A percentile compares a stretch with the other conserved stretches of the same genome.
phyloP scores from a whole-genome alignment of 2,113 vertebrate species.

The Petrocephalus zakoni region DNA sequence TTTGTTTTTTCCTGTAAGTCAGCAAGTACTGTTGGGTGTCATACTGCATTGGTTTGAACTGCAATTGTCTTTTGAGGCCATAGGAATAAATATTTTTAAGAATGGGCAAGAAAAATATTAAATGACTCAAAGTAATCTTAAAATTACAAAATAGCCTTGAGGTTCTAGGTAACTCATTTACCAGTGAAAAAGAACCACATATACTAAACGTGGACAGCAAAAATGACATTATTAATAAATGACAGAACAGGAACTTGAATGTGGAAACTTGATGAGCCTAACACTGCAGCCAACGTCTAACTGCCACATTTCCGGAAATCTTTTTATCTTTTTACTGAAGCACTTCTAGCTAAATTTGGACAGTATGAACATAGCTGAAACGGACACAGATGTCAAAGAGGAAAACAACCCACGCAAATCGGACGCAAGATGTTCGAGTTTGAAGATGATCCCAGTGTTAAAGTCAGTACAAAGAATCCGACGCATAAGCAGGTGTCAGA shows the following conservation, averaged over 20 bases:
- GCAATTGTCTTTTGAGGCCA: constrained; percentile 17
- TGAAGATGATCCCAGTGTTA: neutral
- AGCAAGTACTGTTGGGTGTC: neutral
- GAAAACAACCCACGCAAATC: neutral
- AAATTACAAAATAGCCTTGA: neutral
- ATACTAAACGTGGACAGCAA: neutral
- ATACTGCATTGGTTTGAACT: constrained; percentile 19
- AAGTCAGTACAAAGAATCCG: neutral
- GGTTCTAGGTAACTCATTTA: neutral
- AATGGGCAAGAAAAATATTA: neutral
- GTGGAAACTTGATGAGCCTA: neutral
- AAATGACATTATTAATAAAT: neutral
- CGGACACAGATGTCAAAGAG: neutral
- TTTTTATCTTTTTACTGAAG: neutral
- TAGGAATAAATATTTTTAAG: constrained; percentile 18
- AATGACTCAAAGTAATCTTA: neutral
- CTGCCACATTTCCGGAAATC: neutral
- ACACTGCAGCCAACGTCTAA: neutral
- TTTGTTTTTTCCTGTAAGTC: constrained; percentile 4
- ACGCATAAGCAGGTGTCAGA: neutral
- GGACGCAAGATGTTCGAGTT: neutral
- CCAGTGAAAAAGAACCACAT: neutral
- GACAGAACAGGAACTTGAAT: neutral
- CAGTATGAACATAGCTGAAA: neutral
- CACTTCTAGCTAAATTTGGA: neutral